phyloP scores from a whole-genome alignment of 1,140 invertebrate genomes.

The Medauroidea extradentata region DNA sequence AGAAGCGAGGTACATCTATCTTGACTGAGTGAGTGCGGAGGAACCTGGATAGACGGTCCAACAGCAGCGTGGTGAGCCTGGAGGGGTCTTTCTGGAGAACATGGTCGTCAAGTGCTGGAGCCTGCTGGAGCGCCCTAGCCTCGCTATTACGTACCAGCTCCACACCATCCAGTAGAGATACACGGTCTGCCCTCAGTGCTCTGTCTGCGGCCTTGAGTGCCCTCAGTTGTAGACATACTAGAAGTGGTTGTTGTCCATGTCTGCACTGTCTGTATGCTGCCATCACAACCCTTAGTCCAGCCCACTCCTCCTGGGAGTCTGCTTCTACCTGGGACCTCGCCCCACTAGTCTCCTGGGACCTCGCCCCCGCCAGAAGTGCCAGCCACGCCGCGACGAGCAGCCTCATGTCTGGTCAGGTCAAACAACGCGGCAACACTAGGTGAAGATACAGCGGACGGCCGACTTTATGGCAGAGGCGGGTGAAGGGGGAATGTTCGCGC shows the following conservation, averaged over 20 bases:
- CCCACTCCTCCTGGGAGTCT: neutral
- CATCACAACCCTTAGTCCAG: neutral
- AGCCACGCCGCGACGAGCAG: neutral
- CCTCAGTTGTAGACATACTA: conserved; percentile 63
- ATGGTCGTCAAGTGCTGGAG: conserved; percentile 23
- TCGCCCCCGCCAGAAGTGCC: neutral
- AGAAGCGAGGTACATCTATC: conserved; percentile 48
- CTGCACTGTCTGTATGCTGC: conserved; percentile 56
- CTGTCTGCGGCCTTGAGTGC: conserved; percentile 57
- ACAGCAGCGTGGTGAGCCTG: conserved; percentile 51
- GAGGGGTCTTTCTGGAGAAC: conserved; percentile 35
- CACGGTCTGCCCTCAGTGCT: conserved; percentile 53
- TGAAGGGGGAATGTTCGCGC: too few species aligned
- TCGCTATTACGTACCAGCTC: conserved; percentile 41
- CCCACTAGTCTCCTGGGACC: neutral
- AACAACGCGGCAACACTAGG: too few species aligned
- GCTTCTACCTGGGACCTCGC: neutral
- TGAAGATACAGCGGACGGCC: too few species aligned
- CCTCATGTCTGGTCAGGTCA: too few species aligned
- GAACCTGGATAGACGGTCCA: conserved; percentile 52
- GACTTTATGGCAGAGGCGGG: too few species aligned
- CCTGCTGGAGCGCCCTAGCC: conserved; percentile 42
- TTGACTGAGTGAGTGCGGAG: conserved; percentile 56
- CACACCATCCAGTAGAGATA: conserved; percentile 58
- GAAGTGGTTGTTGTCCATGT: conserved; percentile 51